Evolutionary conservation across 2,888 invertebrate species (phyloP).

Genomic region (Athalia rosae): DNA sequence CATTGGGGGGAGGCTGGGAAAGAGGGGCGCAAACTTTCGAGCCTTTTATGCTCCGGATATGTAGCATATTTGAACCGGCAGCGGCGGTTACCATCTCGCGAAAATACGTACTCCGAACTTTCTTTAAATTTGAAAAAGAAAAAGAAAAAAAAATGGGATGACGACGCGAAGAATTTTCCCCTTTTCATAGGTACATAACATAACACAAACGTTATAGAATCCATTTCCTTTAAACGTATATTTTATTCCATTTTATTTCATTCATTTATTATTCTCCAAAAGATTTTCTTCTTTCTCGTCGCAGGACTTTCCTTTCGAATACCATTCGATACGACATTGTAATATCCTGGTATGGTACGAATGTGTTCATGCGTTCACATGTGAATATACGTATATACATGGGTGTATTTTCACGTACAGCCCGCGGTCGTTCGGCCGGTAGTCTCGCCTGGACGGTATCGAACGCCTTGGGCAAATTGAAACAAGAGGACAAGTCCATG

Average conservation of each 20-base stretch:
- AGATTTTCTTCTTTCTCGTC: background rate
- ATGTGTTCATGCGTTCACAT: background rate
- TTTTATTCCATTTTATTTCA: too few relatives aligned
- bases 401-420: background rate
- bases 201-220: too few relatives aligned
- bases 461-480: conserved; percentile 18
- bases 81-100: too few relatives aligned
- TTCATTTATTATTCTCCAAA: too few relatives aligned
- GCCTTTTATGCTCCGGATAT: background rate
- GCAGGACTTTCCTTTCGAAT: background rate
- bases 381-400: background rate
- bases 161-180: too few relatives aligned
- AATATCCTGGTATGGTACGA: background rate
- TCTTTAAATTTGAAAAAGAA: background rate
- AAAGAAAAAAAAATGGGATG: too few relatives aligned
- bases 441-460: background rate
- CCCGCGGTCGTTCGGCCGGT: too few relatives aligned
- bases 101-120: conserved; percentile 3
- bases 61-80: background rate
- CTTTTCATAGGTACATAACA: too few relatives aligned
- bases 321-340: background rate
- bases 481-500: conserved; percentile 38
- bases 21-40: conserved; percentile 5
- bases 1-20: background rate
- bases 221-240: too few relatives aligned